Evolutionary conservation across 2,888 invertebrate species (phyloP), one percentile per base, ranked within the genome.

Genomic region (Luffia ferchaultella): DNA sequence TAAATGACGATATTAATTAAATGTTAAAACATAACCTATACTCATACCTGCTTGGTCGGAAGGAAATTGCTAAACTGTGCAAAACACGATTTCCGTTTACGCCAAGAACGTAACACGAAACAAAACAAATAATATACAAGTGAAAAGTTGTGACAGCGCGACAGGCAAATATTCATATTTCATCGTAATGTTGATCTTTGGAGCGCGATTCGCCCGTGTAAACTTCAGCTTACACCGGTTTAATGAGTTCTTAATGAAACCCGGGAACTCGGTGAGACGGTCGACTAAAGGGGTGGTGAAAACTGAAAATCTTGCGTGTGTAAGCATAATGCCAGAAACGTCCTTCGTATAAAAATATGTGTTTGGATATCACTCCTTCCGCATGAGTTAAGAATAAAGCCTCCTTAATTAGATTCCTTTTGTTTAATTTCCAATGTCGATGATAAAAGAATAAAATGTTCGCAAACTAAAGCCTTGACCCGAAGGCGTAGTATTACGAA

Each of bases 191-290:
- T 60, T 61, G 60, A 60, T 61, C 58, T 60, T 61, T 62, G 59
- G 56, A 61, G 59, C 60, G 57, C 57, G 57, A 61, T 58, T 55
- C 58, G 53, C 55, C 50, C 46, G 56, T 52, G 54, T 52, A 55
- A 62, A 64, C 57, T 62, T 62, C 53, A 20, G 17, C 5, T 43
- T n/a, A 43, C 43, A n/a, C n/a, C 54, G 52, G 58, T 63, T 57
- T 60, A 62, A 62, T 57, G 57, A 59, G 59, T 57, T 56, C 56
- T 56, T 61, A 58, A 62, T 64, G 62, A 62, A 72, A 72, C 63
- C 30, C 30, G 30, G 30, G 12, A 12, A 30, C 30, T 30, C 30
- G 30, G 5, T 3, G 30, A 30, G 30, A 12, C 30, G 30, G 5
- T 3, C 30, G 30, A 12, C 30, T 12, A 12, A 12, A 12, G 30